Percentiles rank a stretch among this genome's conserved stretches.
phyloP scores from a whole-genome alignment of 2,888 invertebrate species.

The Phragmatobia fuliginosa region DNA sequence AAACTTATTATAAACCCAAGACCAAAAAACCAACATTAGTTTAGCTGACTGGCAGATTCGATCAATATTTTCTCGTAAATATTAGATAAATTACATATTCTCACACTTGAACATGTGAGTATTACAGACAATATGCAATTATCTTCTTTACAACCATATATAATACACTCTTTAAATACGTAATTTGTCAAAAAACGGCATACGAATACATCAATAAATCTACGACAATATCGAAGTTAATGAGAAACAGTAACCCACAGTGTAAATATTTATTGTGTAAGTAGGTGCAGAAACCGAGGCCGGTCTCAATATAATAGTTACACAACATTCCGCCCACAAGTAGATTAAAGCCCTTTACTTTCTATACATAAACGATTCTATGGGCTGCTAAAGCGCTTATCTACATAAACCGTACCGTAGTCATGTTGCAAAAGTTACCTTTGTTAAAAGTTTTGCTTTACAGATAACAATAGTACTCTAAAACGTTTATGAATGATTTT shows the following conservation, averaged over 20 bases:
- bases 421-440: conserved; percentile 28
- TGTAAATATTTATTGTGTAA: conserved; percentile 8
- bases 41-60: no score
- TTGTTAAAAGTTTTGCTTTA: background rate
- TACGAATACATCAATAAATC: background rate
- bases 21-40: no score
- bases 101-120: no score
- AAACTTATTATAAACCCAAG: no score
- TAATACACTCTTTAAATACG: background rate
- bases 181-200: background rate
- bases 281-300: conserved; percentile 28
- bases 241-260: conserved; percentile 27
- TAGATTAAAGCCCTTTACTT: conserved; percentile 43
- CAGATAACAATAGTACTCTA: no score
- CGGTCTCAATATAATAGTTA: conserved; percentile 31
- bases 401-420: conserved; percentile 14
- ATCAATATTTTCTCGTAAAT: no score
- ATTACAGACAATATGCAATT: accelerated
- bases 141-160: background rate
- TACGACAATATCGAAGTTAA: background rate
- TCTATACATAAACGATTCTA: conserved; percentile 25
- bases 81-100: no score
- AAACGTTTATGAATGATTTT: background rate
- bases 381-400: conserved; percentile 9
- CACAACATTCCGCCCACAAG: conserved; percentile 43